Evolutionary conservation across 2,797 vertebrate genomes (phyloP).

Genomic region (Chaetophractus vellerosus): DNA sequence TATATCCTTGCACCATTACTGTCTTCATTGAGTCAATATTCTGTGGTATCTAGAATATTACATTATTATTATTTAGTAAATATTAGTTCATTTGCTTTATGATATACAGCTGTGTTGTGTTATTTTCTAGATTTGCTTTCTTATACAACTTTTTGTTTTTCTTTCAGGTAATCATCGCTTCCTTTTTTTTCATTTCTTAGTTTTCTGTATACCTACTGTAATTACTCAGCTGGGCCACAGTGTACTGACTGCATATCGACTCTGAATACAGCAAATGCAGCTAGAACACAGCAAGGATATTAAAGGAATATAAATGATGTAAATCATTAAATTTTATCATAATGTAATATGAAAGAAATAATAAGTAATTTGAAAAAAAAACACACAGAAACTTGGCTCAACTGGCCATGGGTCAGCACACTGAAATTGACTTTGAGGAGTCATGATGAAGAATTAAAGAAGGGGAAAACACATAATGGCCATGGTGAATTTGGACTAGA

Average conservation of each 20-base stretch:
- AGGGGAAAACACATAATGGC: background rate
- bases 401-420: background rate
- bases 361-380: background rate
- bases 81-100: accelerated
- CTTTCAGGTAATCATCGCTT: background rate
- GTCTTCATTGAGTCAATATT: background rate
- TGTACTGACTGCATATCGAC: accelerated
- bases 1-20: background rate
- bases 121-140: background rate
- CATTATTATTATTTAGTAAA: no score
- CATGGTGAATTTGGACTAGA: background rate
- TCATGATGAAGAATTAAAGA: background rate
- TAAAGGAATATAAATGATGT: background rate
- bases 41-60: background rate
- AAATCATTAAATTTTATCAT: background rate
- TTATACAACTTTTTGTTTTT: background rate
- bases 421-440: background rate
- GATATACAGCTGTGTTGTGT: background rate
- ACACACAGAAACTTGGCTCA: background rate
- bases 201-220: background rate
- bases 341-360: background rate
- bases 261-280: background rate
- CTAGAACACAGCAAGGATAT: background rate
- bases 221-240: background rate
- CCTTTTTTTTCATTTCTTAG: background rate